phyloP scores from a whole-genome alignment of 2,888 invertebrate genomes.

The Bibio marci region DNA sequence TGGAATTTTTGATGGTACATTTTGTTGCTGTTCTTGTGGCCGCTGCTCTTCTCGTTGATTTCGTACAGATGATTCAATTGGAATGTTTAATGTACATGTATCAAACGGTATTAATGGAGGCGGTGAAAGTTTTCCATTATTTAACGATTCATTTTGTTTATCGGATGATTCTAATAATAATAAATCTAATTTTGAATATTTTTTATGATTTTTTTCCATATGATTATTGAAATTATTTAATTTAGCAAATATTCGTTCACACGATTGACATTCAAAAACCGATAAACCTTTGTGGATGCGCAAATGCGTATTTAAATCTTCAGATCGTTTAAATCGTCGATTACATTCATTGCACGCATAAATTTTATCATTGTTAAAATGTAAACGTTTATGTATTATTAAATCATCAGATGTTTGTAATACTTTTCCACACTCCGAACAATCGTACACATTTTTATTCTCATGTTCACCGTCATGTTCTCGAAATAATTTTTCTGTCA shows the following conservation, averaged over 20 bases:
- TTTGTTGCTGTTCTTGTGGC: neutral
- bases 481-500: neutral
- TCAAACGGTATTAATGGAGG: neutral
- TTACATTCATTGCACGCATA: conserved; percentile 6
- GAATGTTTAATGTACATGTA: neutral
- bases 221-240: conserved; percentile 6
- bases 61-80: neutral
- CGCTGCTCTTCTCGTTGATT: neutral
- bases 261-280: conserved; percentile 6
- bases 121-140: neutral
- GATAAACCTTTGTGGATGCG: conserved; percentile 5
- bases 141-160: neutral
- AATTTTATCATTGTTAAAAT: neutral
- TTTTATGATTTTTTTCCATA: conserved; percentile 3
- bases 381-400: neutral
- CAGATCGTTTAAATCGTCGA: conserved; percentile 4
- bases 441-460: conserved; percentile 3
- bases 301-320: conserved; percentile 7
- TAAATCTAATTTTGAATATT: neutral
- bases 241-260: conserved; percentile 6
- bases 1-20: neutral
- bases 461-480: conserved; percentile 3
- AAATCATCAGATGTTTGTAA: neutral
- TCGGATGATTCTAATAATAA: neutral
- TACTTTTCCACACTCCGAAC: conserved; percentile 5